A percentile compares a stretch with the other conserved stretches of the same genome.
Evolutionary conservation across 1,140 invertebrate species (phyloP).

Genomic region (Paramacrobiotus metropolitanus): DNA sequence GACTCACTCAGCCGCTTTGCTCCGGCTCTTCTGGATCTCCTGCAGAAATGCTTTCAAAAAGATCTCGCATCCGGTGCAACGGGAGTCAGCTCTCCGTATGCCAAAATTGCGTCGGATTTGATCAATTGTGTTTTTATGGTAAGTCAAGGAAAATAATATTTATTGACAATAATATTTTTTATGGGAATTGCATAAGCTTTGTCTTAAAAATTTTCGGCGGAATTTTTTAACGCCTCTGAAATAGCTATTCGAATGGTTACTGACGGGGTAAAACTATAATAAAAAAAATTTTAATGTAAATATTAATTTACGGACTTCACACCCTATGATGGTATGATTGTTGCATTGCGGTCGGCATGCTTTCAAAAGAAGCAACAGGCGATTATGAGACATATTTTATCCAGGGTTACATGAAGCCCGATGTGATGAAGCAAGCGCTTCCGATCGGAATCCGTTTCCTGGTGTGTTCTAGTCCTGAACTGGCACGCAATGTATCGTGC

Average conservation of each 20-base stretch:
- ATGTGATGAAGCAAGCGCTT: conserved; percentile 62
- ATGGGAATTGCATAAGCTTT: too few species aligned
- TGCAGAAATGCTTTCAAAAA: conserved; percentile 65
- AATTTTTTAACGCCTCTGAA: too few species aligned
- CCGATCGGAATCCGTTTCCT: conserved; percentile 73
- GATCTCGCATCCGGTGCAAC: conserved; percentile 49
- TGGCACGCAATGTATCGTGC: conserved; percentile 63
- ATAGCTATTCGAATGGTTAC: too few species aligned
- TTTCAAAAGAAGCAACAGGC: too few species aligned
- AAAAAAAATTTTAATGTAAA: too few species aligned
- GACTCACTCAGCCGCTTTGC: conserved; percentile 61
- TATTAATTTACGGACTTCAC: too few species aligned
- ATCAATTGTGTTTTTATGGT: conserved; percentile 80
- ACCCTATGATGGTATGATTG: too few species aligned
- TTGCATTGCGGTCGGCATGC: too few species aligned
- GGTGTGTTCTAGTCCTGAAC: conserved; percentile 61
- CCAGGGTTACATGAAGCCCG: conserved; percentile 62
- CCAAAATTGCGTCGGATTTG: conserved; percentile 77
- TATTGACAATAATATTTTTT: too few species aligned
- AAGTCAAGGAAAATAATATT: conserved; percentile 19
- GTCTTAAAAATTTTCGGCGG: too few species aligned
- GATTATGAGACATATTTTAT: too few species aligned
- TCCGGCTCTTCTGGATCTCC: conserved; percentile 46
- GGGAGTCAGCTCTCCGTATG: conserved; percentile 72
- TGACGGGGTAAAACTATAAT: too few species aligned